A percentile compares a stretch with the other conserved stretches of the same genome.
phyloP scores from a whole-genome alignment of 1,140 invertebrate species.

The Zophobas morio region DNA sequence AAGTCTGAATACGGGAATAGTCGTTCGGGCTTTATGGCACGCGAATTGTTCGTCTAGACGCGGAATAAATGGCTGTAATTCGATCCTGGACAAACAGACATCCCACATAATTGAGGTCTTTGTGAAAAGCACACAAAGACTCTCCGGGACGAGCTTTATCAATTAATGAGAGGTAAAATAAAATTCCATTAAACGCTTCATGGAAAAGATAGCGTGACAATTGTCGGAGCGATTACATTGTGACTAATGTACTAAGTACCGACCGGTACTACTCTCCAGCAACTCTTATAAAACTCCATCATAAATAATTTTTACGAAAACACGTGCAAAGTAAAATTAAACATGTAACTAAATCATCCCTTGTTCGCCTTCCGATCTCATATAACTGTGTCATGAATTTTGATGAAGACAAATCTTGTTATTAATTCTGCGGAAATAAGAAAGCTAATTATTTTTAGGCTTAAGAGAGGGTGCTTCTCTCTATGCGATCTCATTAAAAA shows the following conservation, averaged over 20 bases:
- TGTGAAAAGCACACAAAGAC: conserved; percentile 10
- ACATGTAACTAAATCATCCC: conserved; percentile 26
- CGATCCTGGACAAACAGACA: conserved; percentile 33
- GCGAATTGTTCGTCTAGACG: not conserved
- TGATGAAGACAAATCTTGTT: conserved; percentile 24
- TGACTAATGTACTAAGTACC: too few relatives aligned
- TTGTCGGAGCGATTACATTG: too few relatives aligned
- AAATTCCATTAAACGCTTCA: too few relatives aligned
- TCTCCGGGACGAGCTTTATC: too few relatives aligned
- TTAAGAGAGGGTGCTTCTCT: not conserved
- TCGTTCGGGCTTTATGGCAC: not conserved
- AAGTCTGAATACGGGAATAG: not conserved
- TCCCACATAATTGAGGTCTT: conserved; percentile 39
- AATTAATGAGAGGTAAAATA: too few relatives aligned
- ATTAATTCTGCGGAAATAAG: conserved; percentile 29
- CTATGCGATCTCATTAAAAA: conserved; percentile 37
- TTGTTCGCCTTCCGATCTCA: conserved; percentile 4
- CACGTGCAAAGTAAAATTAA: conserved; percentile 11
- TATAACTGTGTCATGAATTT: conserved; percentile 19
- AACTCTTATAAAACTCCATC: too few relatives aligned
- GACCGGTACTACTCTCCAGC: too few relatives aligned
- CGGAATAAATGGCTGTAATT: conserved; percentile 31
- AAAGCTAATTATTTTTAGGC: conserved; percentile 15
- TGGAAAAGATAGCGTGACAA: too few relatives aligned
- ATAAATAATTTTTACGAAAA: too few relatives aligned